Base-by-base conservation (phyloP, 2,888 invertebrate genomes). In the Taphrorychus bicolor region DNA sequence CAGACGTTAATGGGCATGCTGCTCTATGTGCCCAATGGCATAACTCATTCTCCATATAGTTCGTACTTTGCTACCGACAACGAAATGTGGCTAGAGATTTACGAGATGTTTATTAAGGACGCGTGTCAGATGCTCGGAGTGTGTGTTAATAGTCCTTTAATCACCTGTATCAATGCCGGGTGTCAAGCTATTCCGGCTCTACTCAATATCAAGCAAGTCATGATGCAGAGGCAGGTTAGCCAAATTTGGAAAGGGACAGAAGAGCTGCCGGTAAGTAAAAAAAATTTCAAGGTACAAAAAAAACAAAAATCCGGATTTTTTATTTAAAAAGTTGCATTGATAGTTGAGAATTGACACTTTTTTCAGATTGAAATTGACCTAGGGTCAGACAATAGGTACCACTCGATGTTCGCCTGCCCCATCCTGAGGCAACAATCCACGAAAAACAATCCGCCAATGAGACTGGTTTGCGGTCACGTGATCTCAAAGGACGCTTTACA, bases 371-470 rank as follows among this genome's bases (percentile, higher is more conserved):
- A 98, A 84, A 93, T 98, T 67, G 96, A 98, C 79, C 87, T 97
- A 72, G 97, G 97, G 41, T 87, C 87, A 62, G 95, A 95, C 72
- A 93, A 92, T 77, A 90, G 94, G 73, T 97, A 95, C 82, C 99
- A 99, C 85, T 98, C 98, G 4, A 94, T 98, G 79, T 99, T 99
- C 85, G 97, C 98, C 18, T 99, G 99, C 82, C 99, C 99, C 5
- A 99, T 99, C 77, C 86, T 99, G 69, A 89, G 98, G 61, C 98
- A 98, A 80, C 98, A 98, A 82, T 95, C 95, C 49, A 94, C 95
- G 0, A 96, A 97, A 74, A 88, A 88, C 74, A 99, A 99, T 87
- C 99, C 99, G 63, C 98, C 99, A 14, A 97, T 99, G 92, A 88
- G 96, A 72, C 87, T 99, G 70, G 89, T 94, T 2, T 99, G 99